Base-by-base conservation (phyloP, 37 sponge, comb jelly and placozoan genomes). In the Ianthella basta region DNA sequence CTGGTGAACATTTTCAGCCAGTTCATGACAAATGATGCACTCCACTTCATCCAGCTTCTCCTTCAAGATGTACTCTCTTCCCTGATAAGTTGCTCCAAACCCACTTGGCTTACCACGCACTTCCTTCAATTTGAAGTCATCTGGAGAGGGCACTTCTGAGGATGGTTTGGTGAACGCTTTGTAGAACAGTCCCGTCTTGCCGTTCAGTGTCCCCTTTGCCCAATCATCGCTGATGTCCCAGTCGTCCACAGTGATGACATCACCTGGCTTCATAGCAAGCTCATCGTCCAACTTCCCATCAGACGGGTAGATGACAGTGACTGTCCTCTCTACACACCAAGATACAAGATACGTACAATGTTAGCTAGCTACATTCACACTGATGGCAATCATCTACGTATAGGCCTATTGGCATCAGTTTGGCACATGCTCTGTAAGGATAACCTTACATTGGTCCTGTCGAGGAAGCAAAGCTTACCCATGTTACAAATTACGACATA, bases 101-200 rank as follows among this genome's bases (percentile, higher is more conserved):
- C 72, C 72, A 2, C 4, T 33, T 20, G 72, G 72, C 20, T 70
- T 70, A 21, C 72, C 72, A 20, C 72, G 33, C 21, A 25, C 72
- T 35, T 34, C 4, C 20, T 19, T 70, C 35, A 70, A 33, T 21
- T 34, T 35, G 32, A 6, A 33, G 37, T 35, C 30, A 21, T 29
- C 5, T 10, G 29, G 37, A 16, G 29, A 21, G 37, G 72, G 72
- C 1, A 32, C 37, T 25, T 70, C n/a, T 27, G 34, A 30, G 50
- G 50, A 44, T 44, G 50, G 50, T 21, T 29, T 27, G 36, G 12
- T 12, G 37, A 25, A 70, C 4, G 3, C 36, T 3, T 25, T 27
- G 37, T 70, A 33, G 29, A 70, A 70, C 20, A 70, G 21, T 32
- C 72, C 72, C 20, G 72, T 70, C 30, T 70, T 70, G 20, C 72